Evolutionary conservation across 92 coral and sea anemone species (phyloP).

Genomic region (Actinostola sp.): DNA sequence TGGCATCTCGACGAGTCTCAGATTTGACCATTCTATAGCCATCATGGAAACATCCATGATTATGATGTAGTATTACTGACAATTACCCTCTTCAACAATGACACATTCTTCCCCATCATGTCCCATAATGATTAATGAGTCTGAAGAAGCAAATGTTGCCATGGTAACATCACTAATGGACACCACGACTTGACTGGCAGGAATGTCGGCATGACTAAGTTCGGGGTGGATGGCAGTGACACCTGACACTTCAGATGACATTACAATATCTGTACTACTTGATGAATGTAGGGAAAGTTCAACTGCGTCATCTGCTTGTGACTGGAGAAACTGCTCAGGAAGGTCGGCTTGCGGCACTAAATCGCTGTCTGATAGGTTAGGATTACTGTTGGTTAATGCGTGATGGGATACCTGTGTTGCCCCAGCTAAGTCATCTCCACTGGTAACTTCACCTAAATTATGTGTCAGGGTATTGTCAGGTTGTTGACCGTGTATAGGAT

Average conservation of each 20-base stretch:
- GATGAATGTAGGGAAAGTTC: constrained; percentile 55
- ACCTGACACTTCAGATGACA: constrained; percentile 17
- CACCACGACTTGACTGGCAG: constrained; percentile 17
- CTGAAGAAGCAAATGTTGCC: constrained; percentile 22
- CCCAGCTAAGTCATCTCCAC: constrained; percentile 42
- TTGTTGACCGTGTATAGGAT: constrained; percentile 25
- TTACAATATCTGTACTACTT: constrained; percentile 25
- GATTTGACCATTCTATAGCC: too few relatives aligned
- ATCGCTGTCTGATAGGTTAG: constrained; percentile 65
- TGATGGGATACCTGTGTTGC: constrained; percentile 26
- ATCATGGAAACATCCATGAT: too few relatives aligned
- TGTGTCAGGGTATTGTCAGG: constrained; percentile 15
- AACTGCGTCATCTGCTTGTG: constrained; percentile 77
- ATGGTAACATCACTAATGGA: constrained; percentile 21
- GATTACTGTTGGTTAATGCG: constrained; percentile 26
- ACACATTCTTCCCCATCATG: constrained; percentile 27
- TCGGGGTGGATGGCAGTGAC: constrained; percentile 17
- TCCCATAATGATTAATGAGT: constrained; percentile 20
- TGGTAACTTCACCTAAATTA: constrained; percentile 19
- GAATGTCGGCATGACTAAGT: constrained; percentile 12
- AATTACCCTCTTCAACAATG: constrained; percentile 25
- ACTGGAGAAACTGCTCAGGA: constrained; percentile 91
- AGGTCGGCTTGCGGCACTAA: constrained; percentile 84
- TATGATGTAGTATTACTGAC: constrained; percentile 15
- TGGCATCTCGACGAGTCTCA: too few relatives aligned